Percentiles rank a stretch among this genome's conserved stretches.
phyloP scores from a whole-genome alignment of 2,797 vertebrate genomes.

The Karalla daura region DNA sequence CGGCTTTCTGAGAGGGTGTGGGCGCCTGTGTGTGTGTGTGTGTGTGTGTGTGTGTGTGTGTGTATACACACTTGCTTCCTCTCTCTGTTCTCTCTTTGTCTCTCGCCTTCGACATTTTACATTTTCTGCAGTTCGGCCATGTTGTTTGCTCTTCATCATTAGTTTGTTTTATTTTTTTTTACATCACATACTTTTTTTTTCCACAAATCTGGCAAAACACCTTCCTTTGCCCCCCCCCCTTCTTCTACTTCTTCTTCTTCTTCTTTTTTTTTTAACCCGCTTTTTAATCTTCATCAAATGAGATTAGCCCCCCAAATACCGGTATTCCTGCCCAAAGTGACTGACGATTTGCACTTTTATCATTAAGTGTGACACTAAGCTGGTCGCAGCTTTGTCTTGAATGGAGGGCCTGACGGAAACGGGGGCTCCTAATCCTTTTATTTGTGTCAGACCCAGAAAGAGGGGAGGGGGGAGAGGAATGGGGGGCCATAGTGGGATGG shows the following conservation, averaged over 20 bases:
- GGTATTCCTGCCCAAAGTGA: conserved; percentile 90
- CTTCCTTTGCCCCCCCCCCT: conserved; percentile 62
- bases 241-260: conserved; percentile 37
- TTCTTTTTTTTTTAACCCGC: conserved; percentile 25
- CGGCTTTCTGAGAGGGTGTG: conserved; percentile 66
- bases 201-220: conserved; percentile 52
- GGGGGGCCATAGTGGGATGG: conserved; percentile 83
- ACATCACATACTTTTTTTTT: too few relatives aligned
- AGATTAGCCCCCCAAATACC: conserved; percentile 93
- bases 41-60: conserved; percentile 29
- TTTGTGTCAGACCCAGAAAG: conserved; percentile 96
- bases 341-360: conserved; percentile 98
- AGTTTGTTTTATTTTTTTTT: too few relatives aligned
- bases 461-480: conserved; percentile 90
- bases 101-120: too few relatives aligned
- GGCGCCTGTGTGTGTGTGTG: conserved; percentile 28
- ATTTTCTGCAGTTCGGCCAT: too few relatives aligned
- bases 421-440: conserved; percentile 98
- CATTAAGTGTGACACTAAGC: conserved; percentile 96
- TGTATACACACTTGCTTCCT: conserved; percentile 51
- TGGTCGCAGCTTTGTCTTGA: conserved; percentile 91
- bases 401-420: conserved; percentile 96
- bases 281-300: conserved; percentile 91
- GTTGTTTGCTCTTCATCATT: too few relatives aligned
- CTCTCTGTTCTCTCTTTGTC: conserved; percentile 60